Evolutionary conservation across 2,113 vertebrate genomes (phyloP).

Genomic region (Urocolius indicus): DNA sequence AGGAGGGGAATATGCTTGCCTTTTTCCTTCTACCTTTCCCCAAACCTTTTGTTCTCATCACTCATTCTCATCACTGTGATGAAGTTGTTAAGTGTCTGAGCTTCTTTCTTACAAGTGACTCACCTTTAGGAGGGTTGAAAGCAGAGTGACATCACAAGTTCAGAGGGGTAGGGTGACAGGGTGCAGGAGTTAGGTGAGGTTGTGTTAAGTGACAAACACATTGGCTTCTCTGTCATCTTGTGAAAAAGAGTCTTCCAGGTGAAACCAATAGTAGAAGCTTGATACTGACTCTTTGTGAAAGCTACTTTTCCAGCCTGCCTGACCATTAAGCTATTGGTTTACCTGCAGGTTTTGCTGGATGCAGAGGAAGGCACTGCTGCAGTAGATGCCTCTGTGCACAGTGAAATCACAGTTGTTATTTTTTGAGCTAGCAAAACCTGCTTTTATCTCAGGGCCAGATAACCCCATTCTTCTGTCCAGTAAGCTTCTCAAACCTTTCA

Average conservation of each 20-base stretch:
- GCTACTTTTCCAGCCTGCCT: background rate
- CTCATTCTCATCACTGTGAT: background rate
- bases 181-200: background rate
- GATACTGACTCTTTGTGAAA: background rate
- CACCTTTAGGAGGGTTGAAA: conserved; percentile 1
- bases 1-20: background rate
- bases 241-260: conserved; percentile 33
- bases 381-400: background rate
- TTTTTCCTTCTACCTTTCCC: background rate
- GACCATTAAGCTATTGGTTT: conserved; percentile 23
- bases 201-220: background rate
- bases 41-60: background rate
- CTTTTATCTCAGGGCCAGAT: background rate
- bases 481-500: background rate
- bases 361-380: background rate
- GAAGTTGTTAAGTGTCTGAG: background rate
- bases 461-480: background rate
- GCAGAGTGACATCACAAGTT: conserved; percentile 55
- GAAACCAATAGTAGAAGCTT: background rate
- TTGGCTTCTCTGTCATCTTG: conserved; percentile 42
- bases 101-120: background rate
- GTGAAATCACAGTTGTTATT: background rate
- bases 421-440: background rate
- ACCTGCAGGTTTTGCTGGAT: background rate
- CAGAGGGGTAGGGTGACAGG: conserved; percentile 20